phyloP scores from a whole-genome alignment of 2,797 vertebrate species.

The Mastacembelus armatus region DNA sequence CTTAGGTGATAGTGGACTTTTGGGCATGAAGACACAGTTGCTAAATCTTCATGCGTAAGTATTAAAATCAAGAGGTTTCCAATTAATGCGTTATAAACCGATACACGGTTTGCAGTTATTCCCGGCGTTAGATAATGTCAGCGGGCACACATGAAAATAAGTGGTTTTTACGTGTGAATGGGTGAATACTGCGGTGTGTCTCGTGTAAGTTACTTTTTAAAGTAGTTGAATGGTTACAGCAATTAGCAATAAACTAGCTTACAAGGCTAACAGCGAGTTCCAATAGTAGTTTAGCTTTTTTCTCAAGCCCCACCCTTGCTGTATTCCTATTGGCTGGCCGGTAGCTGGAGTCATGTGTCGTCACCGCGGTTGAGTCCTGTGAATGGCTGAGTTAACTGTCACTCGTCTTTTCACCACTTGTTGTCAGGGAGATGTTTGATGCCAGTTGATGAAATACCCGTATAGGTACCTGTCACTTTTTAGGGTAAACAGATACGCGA shows the following conservation, averaged over 20 bases:
- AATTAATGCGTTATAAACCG: conserved; percentile 41
- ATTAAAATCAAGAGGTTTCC: conserved; percentile 66
- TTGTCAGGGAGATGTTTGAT: conserved; percentile 87
- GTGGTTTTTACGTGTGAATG: background rate
- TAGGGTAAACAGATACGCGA: conserved; percentile 28
- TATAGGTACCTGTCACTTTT: conserved; percentile 57
- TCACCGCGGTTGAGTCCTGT: conserved; percentile 6
- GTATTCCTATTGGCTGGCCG: conserved; percentile 72
- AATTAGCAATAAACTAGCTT: conserved; percentile 64
- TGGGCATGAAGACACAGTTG: conserved; percentile 56
- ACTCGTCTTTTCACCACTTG: conserved; percentile 82
- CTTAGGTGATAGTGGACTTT: conserved; percentile 29
- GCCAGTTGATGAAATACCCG: conserved; percentile 60
- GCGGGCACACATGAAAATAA: background rate
- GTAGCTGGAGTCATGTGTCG: conserved; percentile 64
- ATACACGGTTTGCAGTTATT: conserved; percentile 38
- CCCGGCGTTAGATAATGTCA: background rate
- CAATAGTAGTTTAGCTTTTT: conserved; percentile 61
- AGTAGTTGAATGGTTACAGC: conserved; percentile 32
- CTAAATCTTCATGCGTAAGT: conserved; percentile 77
- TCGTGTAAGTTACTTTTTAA: conserved; percentile 55
- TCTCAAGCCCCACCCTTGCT: conserved; percentile 46
- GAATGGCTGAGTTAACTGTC: conserved; percentile 65
- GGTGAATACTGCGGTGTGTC: background rate
- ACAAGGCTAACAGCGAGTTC: conserved; percentile 53